phyloP scores from a whole-genome alignment of 1,140 invertebrate genomes.

The Tetraneura akinire region DNA sequence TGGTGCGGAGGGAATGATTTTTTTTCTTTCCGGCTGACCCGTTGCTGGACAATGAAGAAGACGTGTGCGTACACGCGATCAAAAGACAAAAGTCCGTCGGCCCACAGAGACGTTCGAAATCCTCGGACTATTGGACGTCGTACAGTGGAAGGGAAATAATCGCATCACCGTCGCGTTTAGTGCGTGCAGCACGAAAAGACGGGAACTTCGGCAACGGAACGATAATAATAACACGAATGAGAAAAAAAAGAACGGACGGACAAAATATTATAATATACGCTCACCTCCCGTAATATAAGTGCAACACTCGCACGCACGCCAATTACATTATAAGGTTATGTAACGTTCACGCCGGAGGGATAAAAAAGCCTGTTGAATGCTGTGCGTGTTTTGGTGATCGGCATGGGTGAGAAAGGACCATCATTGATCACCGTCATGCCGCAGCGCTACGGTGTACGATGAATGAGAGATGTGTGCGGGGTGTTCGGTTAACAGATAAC shows the following conservation, averaged over 20 bases:
- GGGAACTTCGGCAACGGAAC: too few relatives aligned
- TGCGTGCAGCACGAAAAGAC: too few relatives aligned
- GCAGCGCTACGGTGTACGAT: not conserved
- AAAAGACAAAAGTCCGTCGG: not conserved
- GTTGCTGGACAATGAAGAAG: too few relatives aligned
- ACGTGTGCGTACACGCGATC: not conserved
- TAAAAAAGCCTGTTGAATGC: conserved; percentile 48
- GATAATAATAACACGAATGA: too few relatives aligned
- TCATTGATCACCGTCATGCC: not conserved
- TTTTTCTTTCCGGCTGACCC: not conserved
- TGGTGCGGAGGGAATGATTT: too few relatives aligned
- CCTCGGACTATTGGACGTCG: not conserved
- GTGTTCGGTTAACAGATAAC: conserved; percentile 16
- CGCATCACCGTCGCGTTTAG: not conserved
- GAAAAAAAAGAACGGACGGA: too few relatives aligned
- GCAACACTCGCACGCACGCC: not conserved
- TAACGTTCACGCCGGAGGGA: too few relatives aligned
- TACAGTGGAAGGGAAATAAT: not conserved
- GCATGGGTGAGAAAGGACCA: not conserved
- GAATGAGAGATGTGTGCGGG: not conserved
- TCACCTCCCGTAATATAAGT: not conserved
- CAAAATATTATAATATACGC: too few relatives aligned
- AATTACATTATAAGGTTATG: too few relatives aligned
- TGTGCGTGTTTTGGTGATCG: not conserved
- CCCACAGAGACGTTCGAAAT: not conserved